A percentile compares a stretch with the other conserved stretches of the same genome.
phyloP scores from a whole-genome alignment of 1,140 invertebrate species.

The Drosophila pandora region DNA sequence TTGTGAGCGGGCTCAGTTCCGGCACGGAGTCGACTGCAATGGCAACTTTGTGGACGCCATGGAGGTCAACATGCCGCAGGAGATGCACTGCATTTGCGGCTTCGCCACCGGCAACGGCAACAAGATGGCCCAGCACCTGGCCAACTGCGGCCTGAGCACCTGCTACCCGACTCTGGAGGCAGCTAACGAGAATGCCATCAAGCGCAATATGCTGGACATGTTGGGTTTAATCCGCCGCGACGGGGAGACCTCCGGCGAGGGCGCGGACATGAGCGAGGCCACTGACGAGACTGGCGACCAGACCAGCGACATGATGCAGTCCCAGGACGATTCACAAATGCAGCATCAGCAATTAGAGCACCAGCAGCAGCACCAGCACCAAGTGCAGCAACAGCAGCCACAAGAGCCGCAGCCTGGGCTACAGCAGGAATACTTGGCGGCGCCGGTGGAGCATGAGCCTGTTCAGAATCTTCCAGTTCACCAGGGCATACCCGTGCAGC shows the following conservation, averaged over 20 bases:
- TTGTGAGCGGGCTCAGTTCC: constrained; percentile 89
- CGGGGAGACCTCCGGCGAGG: constrained; percentile 70
- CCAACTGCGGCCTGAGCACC: constrained; percentile 86
- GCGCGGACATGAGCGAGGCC: constrained; percentile 50
- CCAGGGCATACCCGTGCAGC: constrained; percentile 32
- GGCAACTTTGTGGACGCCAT: constrained; percentile 83
- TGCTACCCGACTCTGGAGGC: constrained; percentile 86
- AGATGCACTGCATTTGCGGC: constrained; percentile 90
- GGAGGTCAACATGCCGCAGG: constrained; percentile 85
- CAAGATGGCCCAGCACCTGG: constrained; percentile 87
- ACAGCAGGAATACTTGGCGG: constrained; percentile 42
- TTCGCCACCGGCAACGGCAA: constrained; percentile 89
- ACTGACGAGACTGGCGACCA: constrained; percentile 41
- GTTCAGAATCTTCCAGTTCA: constrained; percentile 41
- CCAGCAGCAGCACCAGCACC: constrained; percentile 34
- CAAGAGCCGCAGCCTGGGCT: constrained; percentile 29
- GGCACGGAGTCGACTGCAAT: constrained; percentile 88
- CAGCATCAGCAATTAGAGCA: constrained; percentile 33
- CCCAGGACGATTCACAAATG: constrained; percentile 20
- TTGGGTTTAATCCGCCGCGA: constrained; percentile 84
- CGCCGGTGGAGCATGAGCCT: constrained; percentile 37
- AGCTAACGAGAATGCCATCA: constrained; percentile 85
- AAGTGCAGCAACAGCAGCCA: constrained; percentile 27
- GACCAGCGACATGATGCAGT: constrained; percentile 27
- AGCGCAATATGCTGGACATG: constrained; percentile 86